A percentile compares a stretch with the other conserved stretches of the same genome.
These are phyloP conservation scores for Pomacea canaliculata DNA, from an alignment of 2,888 invertebrate genomes.

Conservation along the genomic window DNA sequence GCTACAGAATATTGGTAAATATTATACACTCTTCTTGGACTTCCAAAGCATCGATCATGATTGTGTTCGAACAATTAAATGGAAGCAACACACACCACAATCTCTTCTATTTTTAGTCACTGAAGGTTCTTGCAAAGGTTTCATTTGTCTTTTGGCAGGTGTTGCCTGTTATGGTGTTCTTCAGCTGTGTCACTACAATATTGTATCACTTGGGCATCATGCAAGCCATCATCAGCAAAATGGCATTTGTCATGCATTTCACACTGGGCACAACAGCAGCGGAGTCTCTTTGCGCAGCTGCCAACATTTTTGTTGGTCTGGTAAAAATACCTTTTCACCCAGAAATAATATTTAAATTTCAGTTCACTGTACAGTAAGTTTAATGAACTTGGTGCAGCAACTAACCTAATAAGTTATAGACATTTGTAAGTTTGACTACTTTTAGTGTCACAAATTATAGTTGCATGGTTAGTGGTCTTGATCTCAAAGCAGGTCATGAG, in stretches of 20 bases:
- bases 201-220: conserved; percentile 90
- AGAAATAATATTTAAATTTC: background rate
- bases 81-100: too few species aligned
- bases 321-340: conserved; percentile 72
- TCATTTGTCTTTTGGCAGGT: conserved; percentile 66
- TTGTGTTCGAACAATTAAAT: too few species aligned
- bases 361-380: too few species aligned
- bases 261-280: conserved; percentile 90
- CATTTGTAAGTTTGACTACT: background rate
- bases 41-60: too few species aligned
- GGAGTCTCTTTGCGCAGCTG: conserved; percentile 92
- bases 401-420: background rate
- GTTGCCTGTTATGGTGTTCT: conserved; percentile 92
- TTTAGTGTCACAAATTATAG: too few species aligned
- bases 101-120: too few species aligned
- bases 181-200: conserved; percentile 90
- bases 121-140: too few species aligned
- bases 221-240: conserved; percentile 85
- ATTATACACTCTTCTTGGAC: too few species aligned
- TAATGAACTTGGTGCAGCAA: too few species aligned
- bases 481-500: too few species aligned
- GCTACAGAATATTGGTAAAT: too few species aligned
- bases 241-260: conserved; percentile 81
- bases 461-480: too few species aligned
- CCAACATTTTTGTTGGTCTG: conserved; percentile 94